Percentiles rank a stretch among this genome's conserved stretches.
These are phyloP conservation scores for Zonotrichia leucophrys DNA, from an alignment of 2,113 vertebrate species.

Conservation along the genomic window DNA sequence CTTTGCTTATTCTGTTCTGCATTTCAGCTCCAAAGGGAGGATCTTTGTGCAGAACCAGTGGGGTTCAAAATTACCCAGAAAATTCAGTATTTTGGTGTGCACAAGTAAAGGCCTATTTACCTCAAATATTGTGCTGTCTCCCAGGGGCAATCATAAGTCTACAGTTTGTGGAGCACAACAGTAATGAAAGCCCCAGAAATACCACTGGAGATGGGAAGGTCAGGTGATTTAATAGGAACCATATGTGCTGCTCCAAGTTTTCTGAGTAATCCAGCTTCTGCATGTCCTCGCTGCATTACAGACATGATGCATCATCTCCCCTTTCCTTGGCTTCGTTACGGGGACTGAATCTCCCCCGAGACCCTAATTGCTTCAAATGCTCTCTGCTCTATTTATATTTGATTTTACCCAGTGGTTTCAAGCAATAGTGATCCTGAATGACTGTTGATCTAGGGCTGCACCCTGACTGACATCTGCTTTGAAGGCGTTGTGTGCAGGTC, in stretches of 20 bases:
- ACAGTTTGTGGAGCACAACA: neutral
- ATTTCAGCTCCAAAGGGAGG: neutral
- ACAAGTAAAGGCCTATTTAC: neutral
- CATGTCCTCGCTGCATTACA: neutral
- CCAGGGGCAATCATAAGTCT: neutral
- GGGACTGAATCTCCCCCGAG: neutral
- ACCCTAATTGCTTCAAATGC: neutral
- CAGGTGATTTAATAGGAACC: constrained; percentile 20
- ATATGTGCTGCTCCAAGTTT: neutral
- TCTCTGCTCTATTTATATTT: constrained; percentile 45
- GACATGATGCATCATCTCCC: neutral
- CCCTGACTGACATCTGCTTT: constrained; percentile 11
- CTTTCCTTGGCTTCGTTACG: neutral
- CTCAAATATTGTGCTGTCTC: neutral
- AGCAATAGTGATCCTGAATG: constrained; percentile 5
- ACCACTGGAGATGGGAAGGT: neutral
- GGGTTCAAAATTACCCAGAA: neutral
- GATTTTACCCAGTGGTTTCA: constrained; percentile 26
- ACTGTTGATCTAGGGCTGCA: constrained; percentile 17
- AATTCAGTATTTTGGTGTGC: neutral
- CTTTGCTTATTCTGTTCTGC: neutral
- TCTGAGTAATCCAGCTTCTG: constrained; percentile 36
- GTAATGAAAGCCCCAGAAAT: constrained; percentile 13
- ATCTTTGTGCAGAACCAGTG: neutral
- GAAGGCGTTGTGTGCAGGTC: neutral